Percentiles rank a stretch among this genome's conserved stretches.
phyloP scores from a whole-genome alignment of 1,140 invertebrate species.

The Lepidurus couesii region DNA sequence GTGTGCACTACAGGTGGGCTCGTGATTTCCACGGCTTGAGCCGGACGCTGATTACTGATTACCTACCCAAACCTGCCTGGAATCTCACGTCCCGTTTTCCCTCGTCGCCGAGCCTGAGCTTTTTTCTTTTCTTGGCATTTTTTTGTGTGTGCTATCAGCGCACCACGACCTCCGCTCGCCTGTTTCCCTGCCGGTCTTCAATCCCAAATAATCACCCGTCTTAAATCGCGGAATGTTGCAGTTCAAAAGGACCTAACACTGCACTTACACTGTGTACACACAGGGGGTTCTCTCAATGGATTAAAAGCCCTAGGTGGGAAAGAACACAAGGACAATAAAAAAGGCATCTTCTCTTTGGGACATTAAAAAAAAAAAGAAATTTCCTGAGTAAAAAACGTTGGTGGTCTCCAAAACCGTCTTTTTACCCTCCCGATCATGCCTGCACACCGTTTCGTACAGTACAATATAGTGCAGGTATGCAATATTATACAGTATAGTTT shows the following conservation, averaged over 20 bases:
- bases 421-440: neutral
- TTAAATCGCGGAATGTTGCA: neutral
- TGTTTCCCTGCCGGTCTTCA: neutral
- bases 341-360: neutral
- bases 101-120: neutral
- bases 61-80: neutral
- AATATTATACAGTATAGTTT: too few relatives aligned
- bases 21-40: slow-evolving; percentile 13
- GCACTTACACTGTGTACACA: slow-evolving; percentile 7
- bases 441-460: too few relatives aligned
- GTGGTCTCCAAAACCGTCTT: neutral
- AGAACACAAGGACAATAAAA: neutral
- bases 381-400: neutral
- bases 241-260: too few relatives aligned
- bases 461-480: too few relatives aligned
- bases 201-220: neutral
- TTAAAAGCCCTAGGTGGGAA: neutral
- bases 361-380: neutral
- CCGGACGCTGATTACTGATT: slow-evolving; percentile 21
- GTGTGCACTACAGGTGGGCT: slow-evolving; percentile 17
- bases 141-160: neutral
- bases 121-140: neutral
- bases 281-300: neutral
- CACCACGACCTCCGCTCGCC: neutral
- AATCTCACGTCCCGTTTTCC: neutral